Base-by-base conservation (phyloP, 2,113 vertebrate genomes). In the Muntiacus muntjak region DNA sequence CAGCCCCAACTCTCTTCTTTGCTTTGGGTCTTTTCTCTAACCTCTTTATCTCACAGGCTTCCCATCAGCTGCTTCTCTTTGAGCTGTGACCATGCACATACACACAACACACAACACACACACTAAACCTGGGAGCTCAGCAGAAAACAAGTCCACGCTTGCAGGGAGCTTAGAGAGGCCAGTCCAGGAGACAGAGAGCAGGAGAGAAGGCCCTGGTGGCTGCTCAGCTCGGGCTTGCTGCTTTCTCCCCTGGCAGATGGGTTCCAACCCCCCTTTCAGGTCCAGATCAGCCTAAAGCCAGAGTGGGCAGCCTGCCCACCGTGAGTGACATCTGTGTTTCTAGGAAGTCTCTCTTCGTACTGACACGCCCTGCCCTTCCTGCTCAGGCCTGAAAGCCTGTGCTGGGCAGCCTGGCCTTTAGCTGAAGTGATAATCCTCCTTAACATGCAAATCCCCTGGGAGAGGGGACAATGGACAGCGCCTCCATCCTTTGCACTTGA, bases 181-280 rank as follows among this genome's bases (percentile, higher is more conserved):
- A 50, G 93, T 50, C 91, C 86, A 57, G 94, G 91, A 91, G 89
- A 88, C n/a, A 19, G 40, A 19, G 74, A 57, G 76, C 82, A 91
- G 84, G 87, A 93, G 92, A 89, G 67, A 28, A 91, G 78, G 52
- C 93, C 71, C 28, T 1, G 3, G 71, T 62, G 96, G 94, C 93
- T 89, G 36, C 87, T 87, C 1, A 45, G 93, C 95, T 67, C 0
- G 1, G 40, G 58, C 79, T 97, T 90, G 96, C 91, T 94, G 86
- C 95, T 95, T 96, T 81, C 78, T 87, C 76, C 57, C 79, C 89
- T 58, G 92, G 96, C 97, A 97, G 96, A 98, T 96, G 97, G 96
- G 94, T 97, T 94, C 86, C 91, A 89, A 55, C 36, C 84, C 79
- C 89, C 82, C 76, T 95, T 91, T 95, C 84, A 81, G 96, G 81